phyloP scores from a whole-genome alignment of 2,888 invertebrate species.

The Campopleginae sp. region DNA sequence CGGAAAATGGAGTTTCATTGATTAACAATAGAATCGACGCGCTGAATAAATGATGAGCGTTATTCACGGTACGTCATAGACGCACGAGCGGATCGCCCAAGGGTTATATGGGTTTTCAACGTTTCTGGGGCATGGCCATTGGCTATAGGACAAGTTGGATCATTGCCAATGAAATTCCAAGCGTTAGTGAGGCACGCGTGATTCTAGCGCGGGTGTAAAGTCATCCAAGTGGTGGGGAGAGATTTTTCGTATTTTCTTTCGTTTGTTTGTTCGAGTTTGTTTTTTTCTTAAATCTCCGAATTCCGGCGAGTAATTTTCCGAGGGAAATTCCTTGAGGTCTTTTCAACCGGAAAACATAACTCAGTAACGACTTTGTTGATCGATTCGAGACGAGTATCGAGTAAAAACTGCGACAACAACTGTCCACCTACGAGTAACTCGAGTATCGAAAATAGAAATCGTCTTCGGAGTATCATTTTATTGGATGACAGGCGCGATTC shows the following conservation, averaged over 20 bases:
- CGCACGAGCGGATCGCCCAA: conserved; percentile 28
- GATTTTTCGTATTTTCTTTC: background rate
- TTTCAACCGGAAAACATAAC: background rate
- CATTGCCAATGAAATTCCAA: conserved; percentile 76
- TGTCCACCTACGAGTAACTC: conserved; percentile 64
- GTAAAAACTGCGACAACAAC: conserved; percentile 50
- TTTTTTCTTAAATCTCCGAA: conserved; percentile 7
- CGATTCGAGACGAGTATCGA: conserved; percentile 26
- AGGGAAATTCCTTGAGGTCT: background rate
- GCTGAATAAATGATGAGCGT: background rate
- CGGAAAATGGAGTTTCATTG: background rate
- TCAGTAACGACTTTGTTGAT: conserved; percentile 10
- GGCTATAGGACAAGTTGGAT: conserved; percentile 70
- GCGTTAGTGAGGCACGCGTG: conserved; percentile 46
- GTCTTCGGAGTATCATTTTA: conserved; percentile 57
- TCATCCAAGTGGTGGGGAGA: background rate
- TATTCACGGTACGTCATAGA: conserved; percentile 1
- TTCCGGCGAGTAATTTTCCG: background rate
- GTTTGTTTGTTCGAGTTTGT: background rate
- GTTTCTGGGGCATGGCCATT: conserved; percentile 69
- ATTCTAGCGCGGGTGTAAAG: conserved; percentile 45
- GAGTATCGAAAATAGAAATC: conserved; percentile 71
- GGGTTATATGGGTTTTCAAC: conserved; percentile 67
- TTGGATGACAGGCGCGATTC: conserved; percentile 58
- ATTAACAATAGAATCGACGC: conserved; percentile 8